Evolutionary conservation across 2,113 vertebrate genomes (phyloP).

Genomic region (Atlantisia rogersi): DNA sequence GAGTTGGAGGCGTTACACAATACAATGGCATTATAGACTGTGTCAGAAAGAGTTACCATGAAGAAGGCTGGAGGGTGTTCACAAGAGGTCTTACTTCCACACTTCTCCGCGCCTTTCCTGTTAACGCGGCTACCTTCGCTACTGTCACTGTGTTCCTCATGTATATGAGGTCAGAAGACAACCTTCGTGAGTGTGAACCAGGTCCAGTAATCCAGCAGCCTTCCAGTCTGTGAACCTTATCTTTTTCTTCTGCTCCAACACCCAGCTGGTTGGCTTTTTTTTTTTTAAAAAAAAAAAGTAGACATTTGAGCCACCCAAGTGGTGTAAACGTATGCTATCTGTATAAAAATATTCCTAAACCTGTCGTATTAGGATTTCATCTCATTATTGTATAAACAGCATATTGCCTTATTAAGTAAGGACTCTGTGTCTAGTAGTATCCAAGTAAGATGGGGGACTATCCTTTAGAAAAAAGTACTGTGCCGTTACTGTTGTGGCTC

Average conservation of each 20-base stretch:
- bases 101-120: constrained; percentile 92
- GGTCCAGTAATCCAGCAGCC: constrained; percentile 79
- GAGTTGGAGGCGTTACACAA: constrained; percentile 82
- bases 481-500: neutral
- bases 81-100: constrained; percentile 93
- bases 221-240: constrained; percentile 81
- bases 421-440: neutral
- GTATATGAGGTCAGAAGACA: constrained; percentile 79
- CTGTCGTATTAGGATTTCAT: constrained; percentile 3
- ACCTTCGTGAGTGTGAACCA: constrained; percentile 77
- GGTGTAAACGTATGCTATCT: neutral
- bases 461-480: neutral
- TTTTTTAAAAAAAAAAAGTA: neutral
- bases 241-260: neutral
- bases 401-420: constrained; percentile 33
- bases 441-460: constrained; percentile 3
- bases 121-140: constrained; percentile 95
- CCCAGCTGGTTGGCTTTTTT: neutral
- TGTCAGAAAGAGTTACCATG: constrained; percentile 83
- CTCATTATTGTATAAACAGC: constrained; percentile 19
- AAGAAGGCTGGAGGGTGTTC: constrained; percentile 92
- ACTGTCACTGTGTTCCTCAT: constrained; percentile 92
- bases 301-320: neutral
- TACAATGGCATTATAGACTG: constrained; percentile 92
- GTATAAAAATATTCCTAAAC: constrained; percentile 16